phyloP scores from a whole-genome alignment of 2,113 vertebrate species.

The Lepidothrix coronata region DNA sequence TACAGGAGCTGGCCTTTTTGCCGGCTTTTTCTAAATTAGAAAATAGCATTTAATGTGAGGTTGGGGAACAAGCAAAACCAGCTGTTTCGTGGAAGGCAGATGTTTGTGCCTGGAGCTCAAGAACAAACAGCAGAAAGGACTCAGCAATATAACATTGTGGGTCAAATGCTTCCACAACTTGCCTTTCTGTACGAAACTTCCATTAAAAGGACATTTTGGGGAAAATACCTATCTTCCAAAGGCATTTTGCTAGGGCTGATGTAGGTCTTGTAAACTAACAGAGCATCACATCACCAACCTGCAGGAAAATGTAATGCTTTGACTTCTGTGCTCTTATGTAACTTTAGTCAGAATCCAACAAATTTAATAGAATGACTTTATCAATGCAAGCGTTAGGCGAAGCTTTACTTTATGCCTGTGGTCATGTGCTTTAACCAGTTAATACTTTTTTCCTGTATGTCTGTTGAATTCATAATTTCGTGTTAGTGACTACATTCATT shows the following conservation, averaged over 20 bases:
- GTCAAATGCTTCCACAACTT: background rate
- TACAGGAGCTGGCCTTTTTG: background rate
- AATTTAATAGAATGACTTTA: background rate
- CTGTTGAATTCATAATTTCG: background rate
- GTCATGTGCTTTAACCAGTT: background rate
- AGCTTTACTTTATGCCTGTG: background rate
- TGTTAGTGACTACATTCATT: background rate
- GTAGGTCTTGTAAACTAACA: too few species aligned
- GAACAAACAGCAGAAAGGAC: rapidly evolving
- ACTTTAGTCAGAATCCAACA: background rate
- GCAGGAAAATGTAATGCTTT: rapidly evolving
- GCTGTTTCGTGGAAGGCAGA: background rate
- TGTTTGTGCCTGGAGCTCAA: rapidly evolving
- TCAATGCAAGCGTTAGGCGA: background rate
- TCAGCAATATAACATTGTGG: background rate
- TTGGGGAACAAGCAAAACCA: rapidly evolving
- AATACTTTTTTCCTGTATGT: rapidly evolving
- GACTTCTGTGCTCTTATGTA: background rate
- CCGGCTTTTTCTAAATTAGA: background rate
- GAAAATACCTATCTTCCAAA: background rate
- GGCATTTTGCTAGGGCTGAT: background rate
- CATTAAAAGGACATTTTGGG: background rate
- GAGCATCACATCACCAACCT: background rate
- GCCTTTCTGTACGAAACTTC: background rate
- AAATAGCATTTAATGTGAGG: background rate